These are phyloP conservation scores for Drosophila littoralis DNA, from an alignment of 1,140 invertebrate species.

Conservation along the genomic window DNA sequence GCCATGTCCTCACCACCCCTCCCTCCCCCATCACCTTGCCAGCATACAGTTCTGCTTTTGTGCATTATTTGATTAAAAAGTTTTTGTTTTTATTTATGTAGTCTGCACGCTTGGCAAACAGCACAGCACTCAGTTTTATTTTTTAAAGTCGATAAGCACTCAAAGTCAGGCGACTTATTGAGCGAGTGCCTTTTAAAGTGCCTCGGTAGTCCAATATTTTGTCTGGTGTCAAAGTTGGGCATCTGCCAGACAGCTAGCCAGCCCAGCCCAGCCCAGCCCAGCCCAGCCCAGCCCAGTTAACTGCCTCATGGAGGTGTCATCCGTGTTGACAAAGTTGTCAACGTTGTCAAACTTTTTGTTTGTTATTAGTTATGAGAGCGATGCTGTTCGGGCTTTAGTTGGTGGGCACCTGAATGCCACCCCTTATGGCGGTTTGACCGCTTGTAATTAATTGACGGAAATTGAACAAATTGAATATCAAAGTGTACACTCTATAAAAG, in stretches of 20 bases:
- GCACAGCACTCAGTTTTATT: constrained; percentile 16
- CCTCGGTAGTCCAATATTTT: background rate
- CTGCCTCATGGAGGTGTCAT: constrained; percentile 15
- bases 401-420: background rate
- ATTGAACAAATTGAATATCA: constrained; percentile 18
- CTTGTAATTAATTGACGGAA: constrained; percentile 33
- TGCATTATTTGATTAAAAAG: constrained; percentile 66
- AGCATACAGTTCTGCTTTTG: constrained; percentile 1
- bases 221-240: background rate
- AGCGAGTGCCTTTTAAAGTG: constrained; percentile 5
- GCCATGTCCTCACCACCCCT: background rate
- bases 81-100: constrained; percentile 18
- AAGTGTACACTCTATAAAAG: background rate
- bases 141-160: constrained; percentile 27
- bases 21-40: background rate
- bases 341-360: constrained; percentile 25
- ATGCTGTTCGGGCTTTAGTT: background rate
- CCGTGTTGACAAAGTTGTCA: constrained; percentile 18
- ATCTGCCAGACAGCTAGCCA: background rate
- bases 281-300: constrained; percentile 3
- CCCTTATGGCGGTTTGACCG: background rate
- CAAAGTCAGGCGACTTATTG: constrained; percentile 6
- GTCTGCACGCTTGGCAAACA: background rate
- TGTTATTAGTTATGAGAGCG: constrained; percentile 7
- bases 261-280: background rate